Evolutionary conservation across 2,888 invertebrate genomes (phyloP).

Genomic region (Dinocampus coccinellae): DNA sequence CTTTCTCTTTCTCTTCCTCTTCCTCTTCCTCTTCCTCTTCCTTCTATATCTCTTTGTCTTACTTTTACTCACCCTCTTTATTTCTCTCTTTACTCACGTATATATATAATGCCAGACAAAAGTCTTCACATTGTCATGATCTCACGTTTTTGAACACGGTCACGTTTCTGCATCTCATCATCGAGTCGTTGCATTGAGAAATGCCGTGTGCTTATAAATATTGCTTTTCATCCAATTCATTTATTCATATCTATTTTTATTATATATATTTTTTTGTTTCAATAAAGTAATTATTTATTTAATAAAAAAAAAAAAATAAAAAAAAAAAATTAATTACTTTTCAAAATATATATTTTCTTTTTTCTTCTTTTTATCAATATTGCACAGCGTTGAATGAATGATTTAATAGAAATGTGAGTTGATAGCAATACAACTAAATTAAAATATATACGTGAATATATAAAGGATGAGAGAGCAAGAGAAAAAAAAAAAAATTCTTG

Average conservation of each 20-base stretch:
- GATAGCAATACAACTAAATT: too few species aligned
- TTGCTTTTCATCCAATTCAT: neutral
- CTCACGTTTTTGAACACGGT: conserved; percentile 45
- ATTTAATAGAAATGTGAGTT: neutral
- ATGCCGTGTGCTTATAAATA: conserved; percentile 8
- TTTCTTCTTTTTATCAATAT: neutral
- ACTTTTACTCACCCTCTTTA: too few species aligned
- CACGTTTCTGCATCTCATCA: conserved; percentile 44
- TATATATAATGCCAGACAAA: conserved; percentile 11
- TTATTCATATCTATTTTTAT: neutral
- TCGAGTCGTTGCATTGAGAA: conserved; percentile 10
- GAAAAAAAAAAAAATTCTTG: neutral
- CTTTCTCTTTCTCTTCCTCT: conserved; percentile 7
- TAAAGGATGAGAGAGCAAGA: neutral
- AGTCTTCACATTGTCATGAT: conserved; percentile 36
- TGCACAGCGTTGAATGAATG: neutral
- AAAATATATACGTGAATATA: neutral
- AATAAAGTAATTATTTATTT: neutral
- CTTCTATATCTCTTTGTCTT: too few species aligned
- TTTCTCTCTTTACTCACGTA: neutral
- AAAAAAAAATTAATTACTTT: neutral
- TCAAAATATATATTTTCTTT: neutral
- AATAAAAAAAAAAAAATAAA: neutral
- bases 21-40: conserved; percentile 8
- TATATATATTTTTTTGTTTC: neutral